Conservation (phyloP, 2,113 vertebrate species). For the Patagioenas fasciata region DNA sequence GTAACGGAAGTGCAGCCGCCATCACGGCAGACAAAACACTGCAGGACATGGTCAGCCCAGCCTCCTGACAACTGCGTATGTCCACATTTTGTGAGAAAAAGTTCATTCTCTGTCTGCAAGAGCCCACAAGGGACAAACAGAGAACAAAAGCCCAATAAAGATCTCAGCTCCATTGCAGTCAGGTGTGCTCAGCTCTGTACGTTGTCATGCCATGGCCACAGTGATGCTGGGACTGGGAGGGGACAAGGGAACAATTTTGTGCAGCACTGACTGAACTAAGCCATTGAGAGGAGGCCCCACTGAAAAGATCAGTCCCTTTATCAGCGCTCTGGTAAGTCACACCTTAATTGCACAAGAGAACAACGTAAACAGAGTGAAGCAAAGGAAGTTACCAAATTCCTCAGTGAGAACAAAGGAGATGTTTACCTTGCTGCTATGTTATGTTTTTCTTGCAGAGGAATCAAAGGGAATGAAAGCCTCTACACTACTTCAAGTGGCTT, state of each 20-base stretch:
- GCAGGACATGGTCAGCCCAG: background rate
- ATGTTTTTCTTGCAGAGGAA: background rate
- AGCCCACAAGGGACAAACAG: background rate
- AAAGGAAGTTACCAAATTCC: background rate
- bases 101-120: background rate
- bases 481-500: background rate
- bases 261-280: background rate
- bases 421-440: background rate
- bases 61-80: background rate
- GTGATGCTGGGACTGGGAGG: background rate
- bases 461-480: background rate
- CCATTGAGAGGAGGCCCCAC: background rate
- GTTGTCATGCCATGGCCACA: accelerated
- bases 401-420: background rate
- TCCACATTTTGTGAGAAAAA: background rate
- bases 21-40: background rate
- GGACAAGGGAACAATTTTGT: background rate
- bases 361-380: background rate
- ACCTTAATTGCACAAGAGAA: background rate
- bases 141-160: background rate
- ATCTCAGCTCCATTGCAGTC: background rate
- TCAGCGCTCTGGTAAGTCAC: accelerated
- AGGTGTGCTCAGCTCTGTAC: background rate
- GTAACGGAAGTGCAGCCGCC: background rate
- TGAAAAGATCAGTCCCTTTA: background rate